Base-by-base conservation (phyloP, 2,113 vertebrate genomes). In the Ascaphus truei region DNA sequence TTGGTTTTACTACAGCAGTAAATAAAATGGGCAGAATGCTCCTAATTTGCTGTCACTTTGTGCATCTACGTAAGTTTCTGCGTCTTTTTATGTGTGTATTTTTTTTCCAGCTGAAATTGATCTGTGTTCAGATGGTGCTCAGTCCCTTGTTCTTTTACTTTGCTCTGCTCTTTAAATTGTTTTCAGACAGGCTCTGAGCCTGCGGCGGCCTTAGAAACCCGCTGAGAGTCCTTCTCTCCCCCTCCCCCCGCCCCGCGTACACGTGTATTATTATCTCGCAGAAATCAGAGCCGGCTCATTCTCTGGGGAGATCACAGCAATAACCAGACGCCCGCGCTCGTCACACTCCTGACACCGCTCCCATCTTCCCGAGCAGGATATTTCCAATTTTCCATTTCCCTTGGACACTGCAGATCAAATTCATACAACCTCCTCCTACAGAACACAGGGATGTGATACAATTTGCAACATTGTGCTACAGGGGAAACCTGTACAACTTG, bases 331-430 rank as follows among this genome's bases (percentile, higher is more conserved):
- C 65, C 45, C 61, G 60, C 50, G 30, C 67, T 61, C 45, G 52
- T 69, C 57, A 69, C 67, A 69, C 67, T 61, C 16, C 57, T 69
- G 41, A 61, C 43, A 61, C 34, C 51, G 33, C 57, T 69, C 67
- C 67, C 59, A 39, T 61, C 57, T 39, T 50, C 25, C 33, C 2
- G 56, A 60, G 47, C 51, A 22, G 34, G 67, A 60, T 69, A 52
- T 52, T 69, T 69, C 45, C 57, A 41, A 56, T 69, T 61, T 61
- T 16, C 51, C 41, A 69, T 69, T 61, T n/a, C 57, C 57, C 67
- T 52, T 37, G 55, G 43, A 61, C 61, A 39, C 47, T 20, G 22
- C n/a, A 25, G 45, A 61, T 71, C 57, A 71, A 71, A 71, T 71
- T 61, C 43, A 71, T 60, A 51, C 22, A 59, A 31, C 45, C 36